Base-by-base conservation (phyloP, 1,140 invertebrate species). In the Ladona fulva region DNA sequence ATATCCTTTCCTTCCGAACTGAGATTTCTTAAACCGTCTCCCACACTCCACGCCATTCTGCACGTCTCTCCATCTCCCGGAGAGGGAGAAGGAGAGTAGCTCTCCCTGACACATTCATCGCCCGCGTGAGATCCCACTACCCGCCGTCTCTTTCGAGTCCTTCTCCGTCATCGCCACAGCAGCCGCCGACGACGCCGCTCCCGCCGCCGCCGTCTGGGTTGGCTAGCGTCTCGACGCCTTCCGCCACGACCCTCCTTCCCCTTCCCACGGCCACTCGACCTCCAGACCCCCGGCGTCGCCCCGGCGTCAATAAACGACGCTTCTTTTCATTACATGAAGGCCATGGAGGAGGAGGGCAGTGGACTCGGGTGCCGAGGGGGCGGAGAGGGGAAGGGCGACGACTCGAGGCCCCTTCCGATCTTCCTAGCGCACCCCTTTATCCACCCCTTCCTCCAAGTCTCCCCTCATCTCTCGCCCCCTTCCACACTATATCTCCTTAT, bases 21-120 rank as follows among this genome's bases (percentile, higher is more conserved):
- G 19, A 66, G 52, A 19, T 22, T 66, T 66, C 52, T 66, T 66
- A 66, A 66, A 66, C 52, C 52, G 52, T 66, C 52, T 66, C 52
- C n/a, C 81, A 52, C 24, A 25, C 29, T 19, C 24, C 25, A 25
- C 16, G 74, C 76, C 77, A 73, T 76, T 22, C 29, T 44, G 75
- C 78, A 37, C 66, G 75, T 66, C 78, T 24, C 74, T 76, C 59
- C 52, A 29, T 16, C 19, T 52, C 24, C 16, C 74, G 12, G 76
- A 37, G 24, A 19, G n/a, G 77, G 76, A 24, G 29, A 25, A n/a
- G 44, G 37, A 44, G 77, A 66, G 78, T 37, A 42, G 24, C 44
- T 6, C 42, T 7, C 42, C 42, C 0, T 77, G 22, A 24, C 44
- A 24, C 42, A 37, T 42, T 24, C 7, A 52, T 52, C 1, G 19